Evolutionary conservation across 2,888 invertebrate genomes (phyloP), one percentile per base, ranked within the genome.

Genomic region (Schizaphis graminum): DNA sequence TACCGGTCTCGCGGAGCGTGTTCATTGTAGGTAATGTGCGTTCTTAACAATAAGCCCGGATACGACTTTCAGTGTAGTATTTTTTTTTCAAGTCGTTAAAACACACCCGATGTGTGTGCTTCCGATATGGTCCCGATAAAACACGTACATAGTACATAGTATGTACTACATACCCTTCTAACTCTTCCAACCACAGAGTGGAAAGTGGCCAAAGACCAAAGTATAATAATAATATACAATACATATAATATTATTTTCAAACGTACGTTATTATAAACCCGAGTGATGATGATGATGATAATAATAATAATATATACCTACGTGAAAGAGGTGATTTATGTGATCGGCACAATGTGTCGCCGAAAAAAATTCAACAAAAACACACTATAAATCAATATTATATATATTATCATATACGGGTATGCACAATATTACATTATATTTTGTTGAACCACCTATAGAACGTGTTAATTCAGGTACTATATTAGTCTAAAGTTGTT

Each of bases 31-130:
- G 53, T 86, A 53, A 88, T 24, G 7, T 10, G 47, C 53, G 35
- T 91, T 91, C 24, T 61, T 16, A 41, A 86, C 86, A 91, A 86
- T 47, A 86, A 86, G 47, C 67, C 86, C 53, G 53, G 53, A 91
- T 84, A 84, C 53, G 53, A 91, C 77, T 77, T 91, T 91, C 53
- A 77, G 84, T 84, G 10, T 56, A 44, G 35, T 41, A 56, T 84
- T 84, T 91, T 53, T 91, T 91, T 35, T 53, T n/a, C n/a, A 7
- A 53, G 49, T 77, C 85, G n/a, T 67, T 87, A 41, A 35, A 49
- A 61, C 28, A 47, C 28, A 53, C n/a, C 21, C 41, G 44, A 1
- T 26, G 56, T 57, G 41, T 47, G 35, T 35, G 84, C 57, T 86
- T 86, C 35, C n/a, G 85, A 86, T 57, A 86, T 26, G 35, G 49